Evolutionary conservation across 2,888 invertebrate species (phyloP).

Genomic region (Smittia aterrima): DNA sequence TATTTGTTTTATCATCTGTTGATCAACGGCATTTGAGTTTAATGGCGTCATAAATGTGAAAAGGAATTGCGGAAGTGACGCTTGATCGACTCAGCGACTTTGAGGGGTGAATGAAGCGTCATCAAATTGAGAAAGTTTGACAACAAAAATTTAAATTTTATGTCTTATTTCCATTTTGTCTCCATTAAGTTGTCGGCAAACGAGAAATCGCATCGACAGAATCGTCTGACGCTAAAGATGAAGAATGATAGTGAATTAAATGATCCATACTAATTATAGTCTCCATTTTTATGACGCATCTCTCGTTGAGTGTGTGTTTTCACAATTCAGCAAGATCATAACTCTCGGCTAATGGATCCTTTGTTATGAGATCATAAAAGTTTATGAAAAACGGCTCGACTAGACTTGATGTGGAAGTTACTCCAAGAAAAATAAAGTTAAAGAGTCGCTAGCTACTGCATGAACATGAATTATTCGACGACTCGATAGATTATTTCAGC

Average conservation of each 20-base stretch:
- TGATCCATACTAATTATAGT: slow-evolving; percentile 3
- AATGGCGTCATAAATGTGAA: slow-evolving; percentile 21
- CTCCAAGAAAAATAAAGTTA: background rate
- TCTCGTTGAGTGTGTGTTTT: background rate
- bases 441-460: background rate
- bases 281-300: background rate
- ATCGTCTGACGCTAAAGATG: background rate
- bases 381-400: background rate
- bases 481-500: background rate
- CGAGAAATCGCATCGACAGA: background rate
- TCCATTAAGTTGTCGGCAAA: background rate
- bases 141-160: background rate
- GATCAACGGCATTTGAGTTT: slow-evolving; percentile 21
- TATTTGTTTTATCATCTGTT: slow-evolving; percentile 14
- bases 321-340: background rate
- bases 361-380: background rate
- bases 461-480: background rate
- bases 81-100: slow-evolving; percentile 22
- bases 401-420: background rate
- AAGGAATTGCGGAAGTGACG: slow-evolving; percentile 15
- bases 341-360: background rate
- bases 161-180: slow-evolving; percentile 1
- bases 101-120: background rate
- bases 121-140: background rate
- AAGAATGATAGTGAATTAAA: background rate